Conservation (phyloP, 2,113 vertebrate species). For the Candoia aspera region DNA sequence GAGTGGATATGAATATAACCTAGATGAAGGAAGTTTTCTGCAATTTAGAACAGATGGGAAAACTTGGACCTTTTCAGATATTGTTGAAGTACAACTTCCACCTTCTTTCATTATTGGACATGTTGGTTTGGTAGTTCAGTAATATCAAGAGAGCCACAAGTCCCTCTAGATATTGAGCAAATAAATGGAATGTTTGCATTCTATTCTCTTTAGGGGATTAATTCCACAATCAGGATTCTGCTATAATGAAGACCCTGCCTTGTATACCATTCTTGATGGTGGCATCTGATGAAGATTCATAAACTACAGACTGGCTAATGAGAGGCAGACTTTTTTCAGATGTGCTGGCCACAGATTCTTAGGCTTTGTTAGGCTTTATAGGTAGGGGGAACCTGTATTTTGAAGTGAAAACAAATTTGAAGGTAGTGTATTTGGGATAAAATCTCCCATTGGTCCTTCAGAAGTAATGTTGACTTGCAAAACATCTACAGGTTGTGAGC, state of each 20-base stretch:
- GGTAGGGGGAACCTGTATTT: not conserved
- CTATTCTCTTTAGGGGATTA: not conserved
- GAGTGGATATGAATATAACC: not conserved
- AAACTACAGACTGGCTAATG: not conserved
- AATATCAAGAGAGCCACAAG: not conserved
- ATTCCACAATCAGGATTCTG: not conserved
- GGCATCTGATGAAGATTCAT: not conserved
- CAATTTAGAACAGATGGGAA: not conserved
- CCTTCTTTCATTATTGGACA: not conserved
- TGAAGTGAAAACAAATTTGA: not conserved
- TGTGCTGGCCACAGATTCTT: not conserved
- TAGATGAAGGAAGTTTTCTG: not conserved
- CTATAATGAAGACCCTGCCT: not conserved
- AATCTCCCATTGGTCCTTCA: not conserved
- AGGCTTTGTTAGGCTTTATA: not conserved
- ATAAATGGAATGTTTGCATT: not conserved
- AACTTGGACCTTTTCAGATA: not conserved
- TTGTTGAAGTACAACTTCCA: not conserved
- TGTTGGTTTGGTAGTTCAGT: not conserved
- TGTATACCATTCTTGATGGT: not conserved
- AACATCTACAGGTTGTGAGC: not conserved
- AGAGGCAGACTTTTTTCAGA: not conserved
- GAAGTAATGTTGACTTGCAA: not conserved
- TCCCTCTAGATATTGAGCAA: not conserved
- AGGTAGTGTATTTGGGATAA: not conserved